A percentile compares a stretch with the other conserved stretches of the same genome.
These are phyloP conservation scores for Oophaga sylvatica DNA, from an alignment of 2,797 vertebrate genomes.

Conservation along the genomic window DNA sequence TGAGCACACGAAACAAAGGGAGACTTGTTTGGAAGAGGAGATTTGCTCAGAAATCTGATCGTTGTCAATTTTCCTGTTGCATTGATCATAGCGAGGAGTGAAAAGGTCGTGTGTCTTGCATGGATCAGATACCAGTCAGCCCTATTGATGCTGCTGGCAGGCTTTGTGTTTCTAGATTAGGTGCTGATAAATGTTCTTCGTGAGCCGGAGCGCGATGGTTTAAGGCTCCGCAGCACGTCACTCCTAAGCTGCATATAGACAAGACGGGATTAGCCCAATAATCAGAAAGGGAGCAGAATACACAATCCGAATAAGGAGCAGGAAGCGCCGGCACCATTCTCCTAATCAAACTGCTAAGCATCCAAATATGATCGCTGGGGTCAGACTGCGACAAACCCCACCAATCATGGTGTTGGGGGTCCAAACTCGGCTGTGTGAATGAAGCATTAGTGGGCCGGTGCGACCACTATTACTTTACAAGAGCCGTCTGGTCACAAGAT, in stretches of 20 bases:
- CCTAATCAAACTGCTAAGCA: too few relatives aligned
- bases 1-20: neutral
- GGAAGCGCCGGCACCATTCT: too few relatives aligned
- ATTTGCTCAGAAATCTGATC: slow-evolving; percentile 39
- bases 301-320: too few relatives aligned
- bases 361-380: too few relatives aligned
- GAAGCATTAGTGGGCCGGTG: too few relatives aligned
- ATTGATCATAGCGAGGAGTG: slow-evolving; percentile 38
- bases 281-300: too few relatives aligned
- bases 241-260: neutral
- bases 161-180: slow-evolving; percentile 25
- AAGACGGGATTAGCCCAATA: neutral
- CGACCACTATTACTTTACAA: too few relatives aligned
- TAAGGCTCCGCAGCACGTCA: neutral
- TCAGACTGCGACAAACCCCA: too few relatives aligned
- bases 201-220: neutral
- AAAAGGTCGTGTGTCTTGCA: slow-evolving; percentile 6
- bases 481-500: too few relatives aligned
- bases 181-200: neutral
- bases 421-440: too few relatives aligned
- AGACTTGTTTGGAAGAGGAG: neutral
- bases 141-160: slow-evolving; percentile 36
- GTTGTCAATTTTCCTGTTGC: slow-evolving; percentile 29
- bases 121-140: slow-evolving; percentile 19
- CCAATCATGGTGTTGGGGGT: too few relatives aligned